Base-by-base conservation (phyloP, 2,797 vertebrate genomes). In the Crenichthys baileyi region DNA sequence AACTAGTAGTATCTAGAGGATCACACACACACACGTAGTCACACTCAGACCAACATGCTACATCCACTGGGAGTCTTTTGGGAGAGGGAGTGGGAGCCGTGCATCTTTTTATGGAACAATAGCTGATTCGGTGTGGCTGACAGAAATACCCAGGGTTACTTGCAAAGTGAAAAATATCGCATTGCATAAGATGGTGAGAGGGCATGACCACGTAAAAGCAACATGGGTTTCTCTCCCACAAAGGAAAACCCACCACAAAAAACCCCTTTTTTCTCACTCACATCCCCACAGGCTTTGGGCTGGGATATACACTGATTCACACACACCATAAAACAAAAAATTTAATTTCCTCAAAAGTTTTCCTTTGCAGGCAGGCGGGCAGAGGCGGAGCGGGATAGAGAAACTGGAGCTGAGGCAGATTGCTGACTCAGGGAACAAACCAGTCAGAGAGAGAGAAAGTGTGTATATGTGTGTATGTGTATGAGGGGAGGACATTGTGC, bases 401-500 rank as follows among this genome's bases (percentile, higher is more conserved):
- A 95, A 95, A 95, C 94, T 94, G 88, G 93, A 95, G 93, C 92
- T 91, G 92, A 87, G 83, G 88, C 81, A 91, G 92, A 91, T 88
- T 94, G 95, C 95, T 95, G 95, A 95, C 93, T 95, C 93, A 95
- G 93, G 93, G 93, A 92, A 94, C 92, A 93, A 89, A 91, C 89
- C 85, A 88, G 91, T 56, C 85, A 85, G 87, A 82, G 86, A 80
- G 85, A 82, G 86, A 77, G 58, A 80, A 51, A 61, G 74, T 73
- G 83, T 51, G 88, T 80, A 81, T 79, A 70, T 75, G 81, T 75
- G 84, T 39, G 86, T 72, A 68, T 65, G 81, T 63, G 82, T 75
- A 51, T 72, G 75, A 71, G 85, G 29, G 79, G 78, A 67, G 85
- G 89, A 90, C 89, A 92, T 90, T 90, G 91, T 90, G 88, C 85